Conservation (phyloP, 2,113 vertebrate species). For the Brienomyrus longianalis region DNA sequence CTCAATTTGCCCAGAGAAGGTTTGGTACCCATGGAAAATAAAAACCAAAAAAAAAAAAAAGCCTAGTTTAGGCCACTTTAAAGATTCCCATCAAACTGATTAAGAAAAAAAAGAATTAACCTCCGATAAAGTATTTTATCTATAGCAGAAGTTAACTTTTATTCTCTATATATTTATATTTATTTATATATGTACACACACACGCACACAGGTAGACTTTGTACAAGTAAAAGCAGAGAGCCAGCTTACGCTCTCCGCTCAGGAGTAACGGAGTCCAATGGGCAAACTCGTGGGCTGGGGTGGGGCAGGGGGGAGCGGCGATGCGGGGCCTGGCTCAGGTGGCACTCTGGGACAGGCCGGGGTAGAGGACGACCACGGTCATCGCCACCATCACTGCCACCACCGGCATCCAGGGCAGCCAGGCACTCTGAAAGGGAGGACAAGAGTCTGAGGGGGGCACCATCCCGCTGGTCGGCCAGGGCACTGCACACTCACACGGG, state of each 20-base stretch:
- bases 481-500: background rate
- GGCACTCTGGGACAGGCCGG: constrained; percentile 89
- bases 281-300: background rate
- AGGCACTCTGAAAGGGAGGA: constrained; percentile 73
- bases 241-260: constrained; percentile 59
- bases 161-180: constrained; percentile 86
- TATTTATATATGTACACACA: constrained; percentile 49
- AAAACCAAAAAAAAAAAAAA: constrained; percentile 48
- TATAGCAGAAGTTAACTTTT: constrained; percentile 82
- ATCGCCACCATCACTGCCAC: constrained; percentile 91
- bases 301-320: background rate
- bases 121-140: constrained; percentile 77
- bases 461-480: background rate
- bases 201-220: constrained; percentile 86
- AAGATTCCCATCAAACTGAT: constrained; percentile 70
- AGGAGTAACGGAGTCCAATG: background rate
- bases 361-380: constrained; percentile 90
- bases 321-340: constrained; percentile 54
- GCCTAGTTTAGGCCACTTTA: constrained; percentile 75
- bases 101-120: constrained; percentile 72
- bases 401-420: constrained; percentile 95
- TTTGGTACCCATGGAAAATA: constrained; percentile 65
- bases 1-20: constrained; percentile 48
- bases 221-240: constrained; percentile 83
- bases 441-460: background rate